Evolutionary conservation across 2,888 invertebrate genomes (phyloP), one percentile per base, ranked within the genome.

Genomic region (Mechanitis mazaeus): DNA sequence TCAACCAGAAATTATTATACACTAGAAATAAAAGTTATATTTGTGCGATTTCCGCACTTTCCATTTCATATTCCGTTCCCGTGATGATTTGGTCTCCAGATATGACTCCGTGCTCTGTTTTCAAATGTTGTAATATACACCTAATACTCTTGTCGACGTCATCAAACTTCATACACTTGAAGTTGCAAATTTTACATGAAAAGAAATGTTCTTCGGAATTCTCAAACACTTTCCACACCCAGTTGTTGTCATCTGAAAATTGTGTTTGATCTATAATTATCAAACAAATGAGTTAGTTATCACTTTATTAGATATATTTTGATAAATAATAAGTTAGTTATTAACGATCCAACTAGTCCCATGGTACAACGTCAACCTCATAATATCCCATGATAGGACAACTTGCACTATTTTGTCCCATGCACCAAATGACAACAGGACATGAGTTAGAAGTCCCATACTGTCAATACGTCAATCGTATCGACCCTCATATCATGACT

Each of bases 141-240:
- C 69, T 64, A 47, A 84, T 71, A 64, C 78, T 84, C 55, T 74
- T 75, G 1, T 80, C 80, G 0, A 74, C 35, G 58, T 82, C 79
- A 2, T 65, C 69, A 59, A 73, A 75, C 66, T 81, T 84, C 45
- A 74, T 61, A 56, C 81, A 78, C 53, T 78, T 80, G 73, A 76
- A 83, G 63, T 84, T 83, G 66, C 89, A 90, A 66, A 90, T 88
- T 71, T 85, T 88, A 77, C 90, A 90, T 0, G 78, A 75, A 73
- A 80, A 86, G 67, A 72, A 77, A n/a, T 78, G 75, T 0, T 77
- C 76, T 1, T 81, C 83, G 2, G 70, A 73, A 9, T 61, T 69
- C 42, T 84, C 84, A 63, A 89, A 89, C 45, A 90, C 86, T 64
- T 89, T 88, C 90, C 90, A 90, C 0, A 89, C 78, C 90, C 90